Evolutionary conservation across 2,888 invertebrate genomes (phyloP), one percentile per base, ranked within the genome.

Genomic region (Flabesymbios commensalis): DNA sequence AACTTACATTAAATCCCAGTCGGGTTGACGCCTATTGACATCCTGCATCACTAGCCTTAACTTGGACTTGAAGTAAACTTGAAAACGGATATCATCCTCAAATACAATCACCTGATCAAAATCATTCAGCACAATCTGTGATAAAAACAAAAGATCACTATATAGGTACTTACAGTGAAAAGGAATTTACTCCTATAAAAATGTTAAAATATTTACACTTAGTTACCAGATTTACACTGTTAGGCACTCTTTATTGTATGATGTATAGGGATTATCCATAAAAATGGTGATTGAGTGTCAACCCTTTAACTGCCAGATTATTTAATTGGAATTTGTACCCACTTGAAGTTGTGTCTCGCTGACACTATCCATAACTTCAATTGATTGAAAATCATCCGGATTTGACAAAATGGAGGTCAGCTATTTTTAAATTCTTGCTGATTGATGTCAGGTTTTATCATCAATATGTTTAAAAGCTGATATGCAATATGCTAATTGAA

Each of bases 21-120:
- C 86, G 1, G 88, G 77, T 4, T 80, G 78, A 64, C 86, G 81
- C 61, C 78, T 78, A 51, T 85, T 85, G 28, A 89, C 83, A 75
- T 94, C 92, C 1, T 85, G 77, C 81, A 92, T 83, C 22, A 92
- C 81, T 31, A 85, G 85, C 24, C 84, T 73, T 36, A 93, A 84
- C 75, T 89, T 76, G n/a, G 67, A 66, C 29, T 72, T 66, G 80
- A 98, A 98, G 80, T 89, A 92, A 0, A 93, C 88, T 73, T 91
- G 91, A 82, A 99, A 99, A 61, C 92, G 88, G 36, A 97, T 89
- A 79, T 99, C 99, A 78, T 99, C 99, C 79, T 99, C 99, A 43
- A 99, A 86, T 0, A 98, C 87, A 68, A 97, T 84, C 0, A 90
- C 79, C 22, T 87, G 61, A 84, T 86, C 60, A 53, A 80, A 78